A percentile compares a stretch with the other conserved stretches of the same genome.
Evolutionary conservation across 2,797 vertebrate genomes (phyloP).

Genomic region (Geotrypetes seraphini): DNA sequence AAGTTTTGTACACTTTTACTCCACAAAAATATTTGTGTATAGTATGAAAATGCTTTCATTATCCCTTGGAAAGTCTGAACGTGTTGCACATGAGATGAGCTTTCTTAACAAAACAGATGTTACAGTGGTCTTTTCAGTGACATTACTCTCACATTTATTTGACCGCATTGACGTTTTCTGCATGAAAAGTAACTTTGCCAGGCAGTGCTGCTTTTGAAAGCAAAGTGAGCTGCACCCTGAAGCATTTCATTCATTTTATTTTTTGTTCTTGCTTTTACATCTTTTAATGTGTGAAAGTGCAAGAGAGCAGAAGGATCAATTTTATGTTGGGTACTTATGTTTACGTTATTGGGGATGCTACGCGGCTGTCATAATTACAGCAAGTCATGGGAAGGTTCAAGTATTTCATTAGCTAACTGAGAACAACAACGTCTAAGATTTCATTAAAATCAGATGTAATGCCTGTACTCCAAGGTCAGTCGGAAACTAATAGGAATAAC

Average conservation of each 20-base stretch:
- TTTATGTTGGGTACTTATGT: constrained; percentile 33
- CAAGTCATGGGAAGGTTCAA: constrained; percentile 53
- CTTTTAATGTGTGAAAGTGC: constrained; percentile 12
- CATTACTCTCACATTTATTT: constrained; percentile 31
- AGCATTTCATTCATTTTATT: constrained; percentile 3
- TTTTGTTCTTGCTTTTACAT: constrained; percentile 16
- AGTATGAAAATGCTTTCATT: too few species aligned
- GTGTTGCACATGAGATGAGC: too few species aligned
- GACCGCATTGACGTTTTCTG: constrained; percentile 11
- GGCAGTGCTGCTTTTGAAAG: constrained; percentile 11
- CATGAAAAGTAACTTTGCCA: constrained; percentile 10
- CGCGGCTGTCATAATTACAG: constrained; percentile 39
- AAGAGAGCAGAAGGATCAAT: constrained; percentile 23
- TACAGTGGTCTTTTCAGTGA: constrained; percentile 48
- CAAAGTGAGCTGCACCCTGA: background rate
- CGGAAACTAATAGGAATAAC: constrained; percentile 55
- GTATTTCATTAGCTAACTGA: constrained; percentile 51
- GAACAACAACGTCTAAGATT: constrained; percentile 51
- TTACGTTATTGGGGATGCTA: constrained; percentile 39
- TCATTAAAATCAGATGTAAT: constrained; percentile 67
- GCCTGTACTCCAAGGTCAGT: constrained; percentile 50
- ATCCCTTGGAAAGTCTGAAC: too few species aligned
- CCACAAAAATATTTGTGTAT: too few species aligned
- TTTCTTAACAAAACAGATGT: constrained; percentile 29
- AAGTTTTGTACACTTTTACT: too few species aligned